A percentile compares a stretch with the other conserved stretches of the same genome.
Conservation (phyloP, 2,113 vertebrate genomes). For the Blennius ocellaris region DNA sequence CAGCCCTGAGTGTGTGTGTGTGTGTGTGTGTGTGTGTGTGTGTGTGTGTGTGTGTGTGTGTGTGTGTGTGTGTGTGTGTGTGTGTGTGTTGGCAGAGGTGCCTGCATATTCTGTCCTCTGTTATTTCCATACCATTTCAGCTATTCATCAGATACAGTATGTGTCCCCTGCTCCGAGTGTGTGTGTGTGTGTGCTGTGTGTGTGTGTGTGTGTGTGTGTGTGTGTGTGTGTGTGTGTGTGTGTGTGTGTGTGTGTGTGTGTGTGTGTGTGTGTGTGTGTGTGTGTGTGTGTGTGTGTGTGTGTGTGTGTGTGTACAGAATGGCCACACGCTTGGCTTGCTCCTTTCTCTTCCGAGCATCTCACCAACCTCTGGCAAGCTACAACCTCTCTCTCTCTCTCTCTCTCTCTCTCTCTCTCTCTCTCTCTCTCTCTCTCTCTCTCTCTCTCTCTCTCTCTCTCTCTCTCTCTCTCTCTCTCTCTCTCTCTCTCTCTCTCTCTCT, state of each 20-base stretch:
- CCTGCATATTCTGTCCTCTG: slow-evolving; percentile 34
- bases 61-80: too few species aligned
- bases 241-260: slow-evolving; percentile 9
- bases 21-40: neutral
- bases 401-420: too few species aligned
- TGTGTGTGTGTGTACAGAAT: slow-evolving; percentile 10
- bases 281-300: slow-evolving; percentile 18
- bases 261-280: slow-evolving; percentile 23
- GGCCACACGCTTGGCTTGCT: slow-evolving; percentile 45
- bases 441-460: too few species aligned
- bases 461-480: too few species aligned
- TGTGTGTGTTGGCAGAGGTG: neutral
- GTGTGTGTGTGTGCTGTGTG: slow-evolving; percentile 12
- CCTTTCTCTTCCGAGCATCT: slow-evolving; percentile 40
- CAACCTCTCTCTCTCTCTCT: neutral
- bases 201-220: neutral
- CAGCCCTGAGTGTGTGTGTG: neutral
- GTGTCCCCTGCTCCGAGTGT: neutral
- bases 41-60: neutral
- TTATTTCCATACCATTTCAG: slow-evolving; percentile 54
- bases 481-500: too few species aligned
- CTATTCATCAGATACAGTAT: slow-evolving; percentile 51
- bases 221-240: slow-evolving; percentile 16
- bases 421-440: too few species aligned
- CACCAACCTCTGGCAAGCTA: slow-evolving; percentile 42